Conservation (phyloP, 2,797 vertebrate genomes). For the Mastacembelus armatus region DNA sequence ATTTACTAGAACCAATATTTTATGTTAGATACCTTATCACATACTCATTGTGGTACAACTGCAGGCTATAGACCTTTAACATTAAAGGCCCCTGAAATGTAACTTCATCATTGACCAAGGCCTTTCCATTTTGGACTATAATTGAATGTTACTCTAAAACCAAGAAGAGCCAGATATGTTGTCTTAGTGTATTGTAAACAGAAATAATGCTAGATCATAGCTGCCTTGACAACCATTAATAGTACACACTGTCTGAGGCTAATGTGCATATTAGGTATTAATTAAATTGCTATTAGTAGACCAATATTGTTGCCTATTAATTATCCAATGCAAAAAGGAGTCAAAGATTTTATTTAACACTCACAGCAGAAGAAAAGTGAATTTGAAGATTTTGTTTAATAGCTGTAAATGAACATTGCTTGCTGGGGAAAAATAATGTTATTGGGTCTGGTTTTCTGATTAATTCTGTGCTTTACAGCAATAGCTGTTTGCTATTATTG, state of each 20-base stretch:
- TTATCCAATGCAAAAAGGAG: constrained; percentile 4
- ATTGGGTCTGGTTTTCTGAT: no score
- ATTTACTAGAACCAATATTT: constrained; percentile 50
- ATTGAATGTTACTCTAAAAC: no score
- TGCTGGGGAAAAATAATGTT: no score
- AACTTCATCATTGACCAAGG: constrained; percentile 28
- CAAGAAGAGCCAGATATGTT: not conserved
- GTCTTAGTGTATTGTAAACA: not conserved
- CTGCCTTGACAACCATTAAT: not conserved
- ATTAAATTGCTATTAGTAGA: constrained; percentile 2
- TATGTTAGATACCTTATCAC: constrained; percentile 37
- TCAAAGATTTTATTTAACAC: constrained; percentile 2
- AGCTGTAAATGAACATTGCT: not conserved
- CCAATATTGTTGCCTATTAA: constrained; percentile 29
- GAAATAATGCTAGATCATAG: not conserved
- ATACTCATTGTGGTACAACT: constrained; percentile 33
- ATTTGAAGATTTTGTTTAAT: not conserved
- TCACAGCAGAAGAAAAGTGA: not conserved
- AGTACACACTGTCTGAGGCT: not conserved
- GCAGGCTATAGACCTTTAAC: constrained; percentile 46
- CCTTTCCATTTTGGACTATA: not conserved
- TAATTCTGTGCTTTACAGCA: not conserved
- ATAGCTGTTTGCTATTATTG: not conserved
- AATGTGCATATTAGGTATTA: not conserved
- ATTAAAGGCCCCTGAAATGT: constrained; percentile 22